Evolutionary conservation across 2,888 invertebrate genomes (phyloP), one percentile per base, ranked within the genome.

Genomic region (Isoperla grammatica): DNA sequence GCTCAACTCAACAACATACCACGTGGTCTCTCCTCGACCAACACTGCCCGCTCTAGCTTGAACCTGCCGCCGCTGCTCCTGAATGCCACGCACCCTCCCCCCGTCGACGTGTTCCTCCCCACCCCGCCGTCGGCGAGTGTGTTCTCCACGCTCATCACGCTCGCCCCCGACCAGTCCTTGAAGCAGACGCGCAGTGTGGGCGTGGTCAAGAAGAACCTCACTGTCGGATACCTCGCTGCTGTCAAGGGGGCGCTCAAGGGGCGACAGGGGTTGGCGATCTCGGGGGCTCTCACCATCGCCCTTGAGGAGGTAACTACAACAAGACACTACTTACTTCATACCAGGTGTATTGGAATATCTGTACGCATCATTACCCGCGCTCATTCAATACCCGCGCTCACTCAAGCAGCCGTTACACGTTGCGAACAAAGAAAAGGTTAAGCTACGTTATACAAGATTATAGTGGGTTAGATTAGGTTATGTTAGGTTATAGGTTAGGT

Each of bases 281-380:
- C 93, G 56, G 96, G 96, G 60, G 96, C 95, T 57, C 82, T 96
- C 67, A 84, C 91, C 48, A 85, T 90, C 82, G 95, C 95, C 56
- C 81, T 95, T 60, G 85, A 92, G 68, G 84, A 89, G 81, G 90
- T 94, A 71, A 68, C 67, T 29, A 29, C 8, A 29, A 4, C 29
- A 29, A n/a, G n/a, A n/a, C n/a, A n/a, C n/a, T n/a, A n/a, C n/a
- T n/a, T n/a, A n/a, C n/a, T n/a, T n/a, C n/a, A n/a, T n/a, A n/a
- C n/a, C n/a, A n/a, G n/a, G n/a, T n/a, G n/a, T n/a, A n/a, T n/a
- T n/a, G n/a, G n/a, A n/a, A n/a, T n/a, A n/a, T n/a, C n/a, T n/a
- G n/a, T n/a, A n/a, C n/a, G n/a, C n/a, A n/a, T n/a, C n/a, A n/a
- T n/a, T n/a, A n/a, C n/a, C n/a, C n/a, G n/a, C n/a, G n/a, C n/a